phyloP scores from a whole-genome alignment of 1,140 invertebrate genomes.

The Sitophilus oryzae region DNA sequence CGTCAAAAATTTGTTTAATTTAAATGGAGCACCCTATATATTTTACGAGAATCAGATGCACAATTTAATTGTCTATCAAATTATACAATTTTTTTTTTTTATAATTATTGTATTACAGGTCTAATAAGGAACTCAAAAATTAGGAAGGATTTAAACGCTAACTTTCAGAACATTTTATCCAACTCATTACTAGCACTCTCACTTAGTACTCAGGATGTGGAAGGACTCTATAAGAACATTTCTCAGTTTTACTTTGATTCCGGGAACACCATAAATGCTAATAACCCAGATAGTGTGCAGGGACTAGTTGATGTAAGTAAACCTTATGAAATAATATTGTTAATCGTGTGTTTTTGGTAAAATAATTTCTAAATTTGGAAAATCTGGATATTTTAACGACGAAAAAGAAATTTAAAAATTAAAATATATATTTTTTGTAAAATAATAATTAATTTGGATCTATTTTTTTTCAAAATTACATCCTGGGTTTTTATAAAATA shows the following conservation, averaged over 20 bases:
- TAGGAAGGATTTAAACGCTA: slow-evolving; percentile 14
- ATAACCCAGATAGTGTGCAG: slow-evolving; percentile 22
- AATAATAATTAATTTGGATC: background rate
- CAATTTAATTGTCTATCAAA: no score
- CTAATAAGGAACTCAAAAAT: background rate
- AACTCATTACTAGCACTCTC: slow-evolving; percentile 14
- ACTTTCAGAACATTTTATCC: slow-evolving; percentile 19
- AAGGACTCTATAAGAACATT: slow-evolving; percentile 22
- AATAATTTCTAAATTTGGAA: no score
- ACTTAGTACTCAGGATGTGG: slow-evolving; percentile 10
- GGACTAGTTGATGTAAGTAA: slow-evolving; percentile 33
- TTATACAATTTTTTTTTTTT: slow-evolving; percentile 4
- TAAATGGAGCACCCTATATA: no score
- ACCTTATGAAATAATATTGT: background rate
- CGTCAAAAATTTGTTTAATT: no score
- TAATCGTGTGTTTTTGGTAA: background rate
- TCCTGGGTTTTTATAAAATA: background rate
- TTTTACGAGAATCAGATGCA: no score
- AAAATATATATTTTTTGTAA: background rate
- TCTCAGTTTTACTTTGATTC: slow-evolving; percentile 26
- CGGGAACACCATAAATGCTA: slow-evolving; percentile 22
- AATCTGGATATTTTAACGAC: no score
- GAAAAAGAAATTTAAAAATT: background rate
- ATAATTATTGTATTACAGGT: no score
- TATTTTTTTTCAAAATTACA: background rate